Conservation (phyloP, 1,140 invertebrate species). For the Tribolium castaneum region DNA sequence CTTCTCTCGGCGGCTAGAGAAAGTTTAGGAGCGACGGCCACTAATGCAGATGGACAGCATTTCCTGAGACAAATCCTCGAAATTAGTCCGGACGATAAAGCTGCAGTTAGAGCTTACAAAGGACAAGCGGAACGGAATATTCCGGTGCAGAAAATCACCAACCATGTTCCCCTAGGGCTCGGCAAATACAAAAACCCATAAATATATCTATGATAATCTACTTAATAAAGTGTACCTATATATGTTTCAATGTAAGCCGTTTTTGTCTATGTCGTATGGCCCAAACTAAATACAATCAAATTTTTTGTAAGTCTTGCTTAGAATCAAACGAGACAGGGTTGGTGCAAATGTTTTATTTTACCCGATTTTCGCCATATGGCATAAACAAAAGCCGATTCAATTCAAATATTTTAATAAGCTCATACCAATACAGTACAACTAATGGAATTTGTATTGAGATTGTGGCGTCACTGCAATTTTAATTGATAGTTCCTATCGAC, state of each 20-base stretch:
- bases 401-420: neutral
- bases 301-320: neutral
- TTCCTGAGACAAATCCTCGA: conserved; percentile 50
- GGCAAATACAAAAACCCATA: conserved; percentile 46
- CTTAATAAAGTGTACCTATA: conserved; percentile 15
- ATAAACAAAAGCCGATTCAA: neutral
- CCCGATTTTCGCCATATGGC: neutral
- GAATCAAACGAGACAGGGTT: neutral
- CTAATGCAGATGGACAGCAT: conserved; percentile 41
- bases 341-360: neutral
- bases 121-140: conserved; percentile 35
- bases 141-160: conserved; percentile 29
- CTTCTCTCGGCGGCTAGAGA: conserved; percentile 67
- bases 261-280: neutral
- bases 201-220: conserved; percentile 16
- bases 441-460: neutral
- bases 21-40: conserved; percentile 46
- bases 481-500: neutral
- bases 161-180: conserved; percentile 33
- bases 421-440: neutral
- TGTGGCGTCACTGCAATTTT: neutral
- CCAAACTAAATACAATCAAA: neutral
- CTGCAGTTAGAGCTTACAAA: conserved; percentile 32
- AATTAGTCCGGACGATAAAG: conserved; percentile 49
- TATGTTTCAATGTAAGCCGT: neutral